These are phyloP conservation scores for Campoletis raptor DNA, from an alignment of 2,888 invertebrate species.

Conservation along the genomic window DNA sequence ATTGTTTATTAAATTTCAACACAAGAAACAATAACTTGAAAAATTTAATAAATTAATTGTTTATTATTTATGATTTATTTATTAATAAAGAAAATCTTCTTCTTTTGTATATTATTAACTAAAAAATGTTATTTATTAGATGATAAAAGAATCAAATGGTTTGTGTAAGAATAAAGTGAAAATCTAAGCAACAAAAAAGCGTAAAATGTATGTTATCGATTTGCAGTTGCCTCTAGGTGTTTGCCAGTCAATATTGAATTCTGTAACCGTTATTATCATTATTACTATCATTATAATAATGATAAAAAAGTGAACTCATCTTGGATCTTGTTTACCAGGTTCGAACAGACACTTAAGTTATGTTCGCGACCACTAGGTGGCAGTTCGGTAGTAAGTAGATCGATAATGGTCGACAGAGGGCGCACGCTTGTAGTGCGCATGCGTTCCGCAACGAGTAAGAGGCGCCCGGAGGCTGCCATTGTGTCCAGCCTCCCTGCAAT, in stretches of 20 bases:
- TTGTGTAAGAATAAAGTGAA: neutral
- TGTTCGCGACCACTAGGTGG: constrained; percentile 50
- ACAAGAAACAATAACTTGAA: too few species aligned
- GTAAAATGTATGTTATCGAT: neutral
- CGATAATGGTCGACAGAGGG: constrained; percentile 34
- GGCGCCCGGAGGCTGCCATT: constrained; percentile 81
- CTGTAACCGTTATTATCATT: constrained; percentile 9
- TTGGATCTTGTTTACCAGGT: neutral
- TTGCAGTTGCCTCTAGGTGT: neutral
- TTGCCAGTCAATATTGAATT: constrained; percentile 4
- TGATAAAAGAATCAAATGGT: neutral
- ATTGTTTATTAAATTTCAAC: too few species aligned
- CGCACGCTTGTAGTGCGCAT: constrained; percentile 52
- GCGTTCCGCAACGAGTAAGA: constrained; percentile 73
- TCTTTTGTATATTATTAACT: neutral
- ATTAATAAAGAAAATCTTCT: neutral
- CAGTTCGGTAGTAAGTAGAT: constrained; percentile 51
- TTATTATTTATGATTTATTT: too few species aligned
- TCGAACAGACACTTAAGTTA: neutral
- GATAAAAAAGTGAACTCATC: neutral
- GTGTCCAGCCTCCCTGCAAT: constrained; percentile 75
- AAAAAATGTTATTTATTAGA: neutral
- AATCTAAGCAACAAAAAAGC: neutral
- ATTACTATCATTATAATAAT: constrained; percentile 23
- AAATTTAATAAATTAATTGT: too few species aligned